Base-by-base conservation (phyloP, 2,797 vertebrate species). In the Miichthys miiuy region DNA sequence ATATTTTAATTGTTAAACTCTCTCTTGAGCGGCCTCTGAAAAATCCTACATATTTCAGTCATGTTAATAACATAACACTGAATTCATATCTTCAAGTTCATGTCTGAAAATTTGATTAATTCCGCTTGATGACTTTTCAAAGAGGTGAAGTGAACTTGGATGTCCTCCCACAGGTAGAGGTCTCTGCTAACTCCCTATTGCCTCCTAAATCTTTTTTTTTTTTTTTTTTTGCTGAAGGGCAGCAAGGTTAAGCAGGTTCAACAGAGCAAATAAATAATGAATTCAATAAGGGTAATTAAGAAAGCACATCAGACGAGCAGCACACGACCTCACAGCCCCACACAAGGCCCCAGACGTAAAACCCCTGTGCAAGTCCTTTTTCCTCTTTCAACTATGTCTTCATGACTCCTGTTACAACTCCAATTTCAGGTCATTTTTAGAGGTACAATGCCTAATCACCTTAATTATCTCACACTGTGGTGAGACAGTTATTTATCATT, bases 231-330 rank as follows among this genome's bases (percentile, higher is more conserved):
- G 63, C 72, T 78, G 74, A 81, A 92, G 91, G 93, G 88, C 86
- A 90, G 81, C 25, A 68, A 89, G 94, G 93, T 94, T 94, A 93
- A 93, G 87, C 79, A 93, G 93, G 93, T 92, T 93, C 86, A 85
- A 81, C 77, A 75, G 79, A 83, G 91, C 86, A 94, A 92, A 92
- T 95, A 94, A 93, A 93, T 94, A 91, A 94, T 93, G 65, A 92
- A 94, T 94, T 87, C 73, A 92, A 91, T 83, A 75, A 91, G 87
- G 92, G 87, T 94, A 91, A 95, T 95, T 94, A 94, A 90, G 88
- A 90, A 92, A 87, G 87, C 84, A 88, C 85, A 92, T 89, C 87
- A 84, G 91, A 85, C 10, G 86, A 88, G 82, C 75, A 66, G 78
- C 66, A 48, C 10, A 63, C 9, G 73, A 92, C 86, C 91, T 87